Evolutionary conservation across 2,797 vertebrate species (phyloP).

Genomic region (Pantherophis alleghaniensis): DNA sequence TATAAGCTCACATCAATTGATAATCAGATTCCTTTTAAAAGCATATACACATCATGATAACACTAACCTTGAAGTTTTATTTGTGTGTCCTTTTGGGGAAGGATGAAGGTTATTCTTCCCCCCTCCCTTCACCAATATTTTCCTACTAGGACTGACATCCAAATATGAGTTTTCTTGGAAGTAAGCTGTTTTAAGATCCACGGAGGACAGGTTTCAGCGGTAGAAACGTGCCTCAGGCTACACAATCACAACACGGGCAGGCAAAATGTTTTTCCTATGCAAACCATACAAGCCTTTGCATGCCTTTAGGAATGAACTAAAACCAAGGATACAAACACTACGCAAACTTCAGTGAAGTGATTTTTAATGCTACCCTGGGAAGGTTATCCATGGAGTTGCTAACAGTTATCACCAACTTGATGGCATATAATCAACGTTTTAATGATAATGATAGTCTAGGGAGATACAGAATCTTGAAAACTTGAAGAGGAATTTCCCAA

Average conservation of each 20-base stretch:
- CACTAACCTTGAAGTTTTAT: not conserved
- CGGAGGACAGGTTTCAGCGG: not conserved
- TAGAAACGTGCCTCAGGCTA: not conserved
- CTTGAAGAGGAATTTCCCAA: not conserved
- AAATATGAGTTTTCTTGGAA: not conserved
- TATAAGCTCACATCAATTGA: not conserved
- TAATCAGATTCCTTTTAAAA: not conserved
- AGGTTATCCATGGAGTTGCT: not conserved
- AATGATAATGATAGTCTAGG: not conserved
- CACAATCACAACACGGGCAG: not conserved
- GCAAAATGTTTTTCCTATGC: not conserved
- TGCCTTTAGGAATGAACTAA: not conserved
- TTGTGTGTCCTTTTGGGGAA: not conserved
- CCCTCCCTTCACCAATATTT: not conserved
- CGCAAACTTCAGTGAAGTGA: not conserved
- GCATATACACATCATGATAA: not conserved
- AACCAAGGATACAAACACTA: not conserved
- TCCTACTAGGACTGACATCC: not conserved
- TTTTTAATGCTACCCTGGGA: not conserved
- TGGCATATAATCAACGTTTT: not conserved
- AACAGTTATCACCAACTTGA: not conserved
- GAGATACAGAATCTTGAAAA: not conserved
- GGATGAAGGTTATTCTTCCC: not conserved
- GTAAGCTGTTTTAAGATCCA: not conserved
- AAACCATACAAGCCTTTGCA: not conserved